These are phyloP conservation scores for Philopotamus ludificatus DNA, from an alignment of 1,140 invertebrate genomes.

Conservation along the genomic window DNA sequence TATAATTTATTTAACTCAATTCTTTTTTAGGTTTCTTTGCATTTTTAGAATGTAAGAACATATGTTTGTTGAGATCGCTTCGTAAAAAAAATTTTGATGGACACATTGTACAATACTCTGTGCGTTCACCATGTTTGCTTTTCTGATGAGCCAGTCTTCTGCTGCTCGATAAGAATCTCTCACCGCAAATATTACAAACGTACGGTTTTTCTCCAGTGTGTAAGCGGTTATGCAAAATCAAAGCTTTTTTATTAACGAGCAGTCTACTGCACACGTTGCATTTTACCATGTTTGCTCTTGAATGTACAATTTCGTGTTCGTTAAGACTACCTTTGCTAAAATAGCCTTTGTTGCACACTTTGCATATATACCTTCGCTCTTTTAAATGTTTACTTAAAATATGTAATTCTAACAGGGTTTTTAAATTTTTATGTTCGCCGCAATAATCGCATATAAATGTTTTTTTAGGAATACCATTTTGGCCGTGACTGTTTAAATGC, in stretches of 20 bases:
- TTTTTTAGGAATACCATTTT: constrained; percentile 45
- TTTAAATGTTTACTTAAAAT: constrained; percentile 56
- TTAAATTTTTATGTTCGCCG: constrained; percentile 47
- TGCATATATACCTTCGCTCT: constrained; percentile 51
- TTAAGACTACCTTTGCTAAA: constrained; percentile 51
- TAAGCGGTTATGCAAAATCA: constrained; percentile 50
- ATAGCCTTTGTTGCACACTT: constrained; percentile 53
- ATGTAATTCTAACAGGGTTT: constrained; percentile 52
- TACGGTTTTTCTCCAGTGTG: constrained; percentile 79
- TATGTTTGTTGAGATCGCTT: constrained; percentile 35
- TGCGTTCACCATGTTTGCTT: constrained; percentile 48
- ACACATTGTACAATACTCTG: constrained; percentile 24
- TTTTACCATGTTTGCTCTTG: constrained; percentile 50
- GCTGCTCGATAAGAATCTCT: constrained; percentile 53
- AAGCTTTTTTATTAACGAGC: constrained; percentile 52
- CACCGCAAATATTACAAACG: constrained; percentile 68
- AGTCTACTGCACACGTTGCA: constrained; percentile 53
- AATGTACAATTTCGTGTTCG: constrained; percentile 53
- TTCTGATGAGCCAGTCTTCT: constrained; percentile 50
- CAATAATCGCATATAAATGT: constrained; percentile 52
- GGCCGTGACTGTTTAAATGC: constrained; percentile 50
- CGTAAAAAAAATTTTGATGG: constrained; percentile 26
- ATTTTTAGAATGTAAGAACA: constrained; percentile 13
- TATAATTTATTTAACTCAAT: too few species aligned
- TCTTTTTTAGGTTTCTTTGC: constrained; percentile 5